Evolutionary conservation across 2,113 vertebrate species (phyloP).

Genomic region (Grammomys surdaster): DNA sequence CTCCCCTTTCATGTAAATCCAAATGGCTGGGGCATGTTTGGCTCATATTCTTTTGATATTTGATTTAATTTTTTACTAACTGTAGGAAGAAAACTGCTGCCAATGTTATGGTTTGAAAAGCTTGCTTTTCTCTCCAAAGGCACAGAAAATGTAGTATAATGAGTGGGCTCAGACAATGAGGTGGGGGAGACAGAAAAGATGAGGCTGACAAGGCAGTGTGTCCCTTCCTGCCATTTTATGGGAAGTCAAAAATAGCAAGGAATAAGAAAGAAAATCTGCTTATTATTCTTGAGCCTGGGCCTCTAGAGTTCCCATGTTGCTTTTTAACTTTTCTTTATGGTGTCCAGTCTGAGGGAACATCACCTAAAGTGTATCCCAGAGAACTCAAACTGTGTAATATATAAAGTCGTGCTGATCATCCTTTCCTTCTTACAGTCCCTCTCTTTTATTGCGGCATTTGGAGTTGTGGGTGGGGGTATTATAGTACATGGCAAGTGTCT

Average conservation of each 20-base stretch:
- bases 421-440: neutral
- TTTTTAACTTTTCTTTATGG: conserved; percentile 28
- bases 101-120: conserved; percentile 81
- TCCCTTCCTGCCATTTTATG: conserved; percentile 66
- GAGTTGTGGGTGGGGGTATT: neutral
- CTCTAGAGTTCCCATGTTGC: neutral
- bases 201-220: conserved; percentile 45
- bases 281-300: neutral
- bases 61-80: conserved; percentile 83
- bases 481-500: neutral
- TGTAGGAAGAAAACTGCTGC: conserved; percentile 80
- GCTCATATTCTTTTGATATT: conserved; percentile 83
- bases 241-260: conserved; percentile 52
- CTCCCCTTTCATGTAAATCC: conserved; percentile 82
- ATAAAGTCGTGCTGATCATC: neutral
- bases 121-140: conserved; percentile 75
- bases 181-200: neutral
- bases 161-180: conserved; percentile 66
- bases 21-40: conserved; percentile 82
- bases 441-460: neutral
- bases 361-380: neutral
- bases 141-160: conserved; percentile 76
- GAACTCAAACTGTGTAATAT: conserved; percentile 12
- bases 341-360: neutral
- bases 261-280: conserved; percentile 53